Conservation (phyloP, 1,140 invertebrate genomes). For the Magallana gigas region DNA sequence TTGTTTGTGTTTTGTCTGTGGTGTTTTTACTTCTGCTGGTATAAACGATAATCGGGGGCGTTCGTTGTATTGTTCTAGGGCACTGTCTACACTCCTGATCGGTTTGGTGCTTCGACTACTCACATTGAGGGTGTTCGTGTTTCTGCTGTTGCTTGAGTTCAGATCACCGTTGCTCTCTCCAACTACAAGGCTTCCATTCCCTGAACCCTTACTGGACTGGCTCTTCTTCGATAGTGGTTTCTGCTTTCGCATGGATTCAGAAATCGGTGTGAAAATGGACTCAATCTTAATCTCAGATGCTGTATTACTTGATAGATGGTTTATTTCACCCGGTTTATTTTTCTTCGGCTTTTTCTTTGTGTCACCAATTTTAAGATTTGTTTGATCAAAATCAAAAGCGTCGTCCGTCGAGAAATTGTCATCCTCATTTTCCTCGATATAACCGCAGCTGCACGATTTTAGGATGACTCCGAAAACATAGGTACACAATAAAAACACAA, state of each 20-base stretch:
- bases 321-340: background rate
- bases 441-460: constrained; percentile 56
- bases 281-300: constrained; percentile 20
- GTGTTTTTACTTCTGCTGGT: background rate
- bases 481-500: constrained; percentile 43
- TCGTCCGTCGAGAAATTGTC: constrained; percentile 48
- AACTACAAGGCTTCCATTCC: background rate
- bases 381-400: constrained; percentile 41
- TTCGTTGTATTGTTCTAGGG: constrained; percentile 20
- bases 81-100: constrained; percentile 11
- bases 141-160: constrained; percentile 57
- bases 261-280: constrained; percentile 9
- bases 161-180: constrained; percentile 50
- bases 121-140: constrained; percentile 57
- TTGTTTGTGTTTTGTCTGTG: background rate
- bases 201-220: background rate
- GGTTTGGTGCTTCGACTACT: constrained; percentile 45
- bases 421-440: constrained; percentile 39
- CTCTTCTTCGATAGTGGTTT: background rate
- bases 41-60: background rate
- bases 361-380: constrained; percentile 29
- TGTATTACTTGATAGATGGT: background rate
- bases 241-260: background rate
- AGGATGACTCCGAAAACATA: constrained; percentile 55
- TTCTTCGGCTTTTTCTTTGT: constrained; percentile 14